A percentile compares a stretch with the other conserved stretches of the same genome.
These are phyloP conservation scores for Onychorhynchus coronatus DNA, from an alignment of 2,113 vertebrate species.

Conservation along the genomic window DNA sequence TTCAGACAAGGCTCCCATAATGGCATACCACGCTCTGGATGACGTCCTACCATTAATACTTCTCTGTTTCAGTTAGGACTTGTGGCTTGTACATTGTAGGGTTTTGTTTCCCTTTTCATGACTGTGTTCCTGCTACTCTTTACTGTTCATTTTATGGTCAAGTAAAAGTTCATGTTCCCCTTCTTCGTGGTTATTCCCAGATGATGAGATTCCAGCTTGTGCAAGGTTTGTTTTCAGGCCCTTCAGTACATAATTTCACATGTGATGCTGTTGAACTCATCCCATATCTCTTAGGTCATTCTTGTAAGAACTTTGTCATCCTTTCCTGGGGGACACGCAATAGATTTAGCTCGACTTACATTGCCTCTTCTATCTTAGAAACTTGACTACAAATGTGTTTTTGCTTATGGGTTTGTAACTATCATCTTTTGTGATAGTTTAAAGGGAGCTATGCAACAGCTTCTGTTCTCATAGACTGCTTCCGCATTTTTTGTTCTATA, in stretches of 20 bases:
- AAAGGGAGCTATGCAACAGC: neutral
- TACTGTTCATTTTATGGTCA: neutral
- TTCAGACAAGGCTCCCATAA: rapidly evolving
- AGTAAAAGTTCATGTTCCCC: neutral
- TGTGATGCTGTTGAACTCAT: neutral
- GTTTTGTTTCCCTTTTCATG: neutral
- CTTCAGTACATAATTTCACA: neutral
- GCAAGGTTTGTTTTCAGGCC: neutral
- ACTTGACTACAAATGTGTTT: neutral
- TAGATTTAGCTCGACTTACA: neutral
- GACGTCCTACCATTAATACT: neutral
- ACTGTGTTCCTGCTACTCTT: neutral
- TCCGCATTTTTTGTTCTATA: neutral
- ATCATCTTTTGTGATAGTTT: neutral
- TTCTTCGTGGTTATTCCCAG: neutral
- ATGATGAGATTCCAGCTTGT: neutral
- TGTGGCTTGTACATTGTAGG: neutral
- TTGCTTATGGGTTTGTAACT: neutral
- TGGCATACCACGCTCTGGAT: neutral
- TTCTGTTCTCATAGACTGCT: too few species aligned
- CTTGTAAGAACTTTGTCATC: neutral
- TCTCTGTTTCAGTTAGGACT: neutral
- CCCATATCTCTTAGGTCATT: neutral
- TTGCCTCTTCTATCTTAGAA: neutral
- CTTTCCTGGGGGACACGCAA: neutral